Evolutionary conservation across 2,113 vertebrate genomes (phyloP).

Genomic region (Limanda limanda): DNA sequence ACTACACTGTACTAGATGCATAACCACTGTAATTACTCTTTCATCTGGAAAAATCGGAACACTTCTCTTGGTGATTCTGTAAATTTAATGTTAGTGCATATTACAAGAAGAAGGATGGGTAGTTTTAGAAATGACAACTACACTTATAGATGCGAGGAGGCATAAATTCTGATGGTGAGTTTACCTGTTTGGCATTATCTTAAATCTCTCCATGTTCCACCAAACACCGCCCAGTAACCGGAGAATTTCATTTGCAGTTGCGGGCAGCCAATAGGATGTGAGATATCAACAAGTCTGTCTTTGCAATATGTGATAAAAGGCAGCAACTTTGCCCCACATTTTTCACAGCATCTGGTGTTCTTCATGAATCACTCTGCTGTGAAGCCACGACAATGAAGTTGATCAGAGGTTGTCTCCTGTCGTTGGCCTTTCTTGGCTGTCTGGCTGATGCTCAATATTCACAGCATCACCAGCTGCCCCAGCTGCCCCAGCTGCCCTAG

Average conservation of each 20-base stretch:
- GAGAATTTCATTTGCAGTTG: slow-evolving; percentile 41
- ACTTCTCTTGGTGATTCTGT: background rate
- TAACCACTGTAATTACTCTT: background rate
- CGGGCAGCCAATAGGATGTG: slow-evolving; percentile 31
- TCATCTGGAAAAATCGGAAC: background rate
- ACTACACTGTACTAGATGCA: background rate
- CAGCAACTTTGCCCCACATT: background rate
- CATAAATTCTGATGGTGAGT: background rate
- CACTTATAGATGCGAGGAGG: background rate
- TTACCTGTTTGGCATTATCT: background rate
- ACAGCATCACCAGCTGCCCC: background rate
- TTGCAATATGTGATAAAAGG: slow-evolving; percentile 62
- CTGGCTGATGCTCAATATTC: slow-evolving; percentile 35
- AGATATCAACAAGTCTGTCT: slow-evolving; percentile 4
- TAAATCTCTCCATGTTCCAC: background rate
- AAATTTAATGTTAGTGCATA: background rate
- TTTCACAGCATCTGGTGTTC: slow-evolving; percentile 48
- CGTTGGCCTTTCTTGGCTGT: slow-evolving; percentile 38
- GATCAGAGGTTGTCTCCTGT: slow-evolving; percentile 41
- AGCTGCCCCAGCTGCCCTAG: background rate
- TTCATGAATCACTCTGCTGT: slow-evolving; percentile 46
- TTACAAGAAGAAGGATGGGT: background rate
- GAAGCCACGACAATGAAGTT: slow-evolving; percentile 48
- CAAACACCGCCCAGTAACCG: slow-evolving; percentile 16
- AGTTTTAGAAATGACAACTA: background rate